Conservation (phyloP, 92 coral and sea anemone species). For the Muricea muricata region DNA sequence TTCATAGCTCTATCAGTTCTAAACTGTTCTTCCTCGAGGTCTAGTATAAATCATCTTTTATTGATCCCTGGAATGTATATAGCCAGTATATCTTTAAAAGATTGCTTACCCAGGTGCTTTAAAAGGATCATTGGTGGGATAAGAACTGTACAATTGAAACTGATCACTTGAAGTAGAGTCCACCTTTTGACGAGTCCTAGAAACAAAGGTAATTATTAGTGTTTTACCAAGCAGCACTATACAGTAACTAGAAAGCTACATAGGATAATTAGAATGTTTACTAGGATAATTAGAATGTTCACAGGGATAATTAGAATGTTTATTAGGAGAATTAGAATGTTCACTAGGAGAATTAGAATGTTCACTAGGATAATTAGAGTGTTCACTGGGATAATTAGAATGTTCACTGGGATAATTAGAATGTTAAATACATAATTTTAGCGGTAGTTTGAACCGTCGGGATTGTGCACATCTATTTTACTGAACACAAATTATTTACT, state of each 20-base stretch:
- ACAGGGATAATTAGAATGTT: no score
- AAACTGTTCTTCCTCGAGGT: neutral
- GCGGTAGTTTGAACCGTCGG: neutral
- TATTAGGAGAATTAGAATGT: no score
- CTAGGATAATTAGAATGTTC: no score
- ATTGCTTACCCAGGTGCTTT: neutral
- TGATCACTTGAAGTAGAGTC: constrained; percentile 10
- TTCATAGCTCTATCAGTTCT: neutral
- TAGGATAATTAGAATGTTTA: no score
- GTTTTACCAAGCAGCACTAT: neutral
- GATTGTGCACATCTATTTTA: neutral
- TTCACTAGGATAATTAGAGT: no score
- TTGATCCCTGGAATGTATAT: no score
- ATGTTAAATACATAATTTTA: no score
- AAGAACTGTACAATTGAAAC: constrained; percentile 6
- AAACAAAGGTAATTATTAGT: neutral
- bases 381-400: no score
- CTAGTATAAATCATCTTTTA: neutral
- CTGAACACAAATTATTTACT: neutral
- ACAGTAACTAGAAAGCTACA: no score
- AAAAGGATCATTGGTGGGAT: neutral
- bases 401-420: no score
- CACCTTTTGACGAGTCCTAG: constrained; percentile 22
- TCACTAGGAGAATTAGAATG: no score
- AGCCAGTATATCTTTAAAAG: neutral